Conservation (phyloP, 2,888 invertebrate genomes). For the Microdon myrmicae region DNA sequence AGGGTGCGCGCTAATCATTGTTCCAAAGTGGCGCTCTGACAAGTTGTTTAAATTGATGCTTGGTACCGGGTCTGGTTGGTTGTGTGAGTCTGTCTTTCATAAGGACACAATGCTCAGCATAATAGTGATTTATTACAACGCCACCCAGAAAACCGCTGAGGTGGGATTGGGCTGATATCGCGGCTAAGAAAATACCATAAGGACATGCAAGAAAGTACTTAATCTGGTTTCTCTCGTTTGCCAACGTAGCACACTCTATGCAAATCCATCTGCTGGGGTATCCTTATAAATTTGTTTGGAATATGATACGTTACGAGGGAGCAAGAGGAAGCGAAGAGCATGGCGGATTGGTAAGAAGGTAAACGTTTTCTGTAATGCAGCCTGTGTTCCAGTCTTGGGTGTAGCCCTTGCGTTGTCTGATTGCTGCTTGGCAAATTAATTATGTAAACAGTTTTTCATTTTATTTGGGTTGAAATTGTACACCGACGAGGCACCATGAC, state of each 20-base stretch:
- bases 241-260: conserved; percentile 53
- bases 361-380: no score
- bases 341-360: no score
- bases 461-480: conserved; percentile 49
- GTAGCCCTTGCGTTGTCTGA: conserved; percentile 40
- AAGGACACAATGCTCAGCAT: conserved; percentile 36
- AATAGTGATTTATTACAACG: conserved; percentile 47
- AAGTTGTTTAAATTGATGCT: conserved; percentile 53
- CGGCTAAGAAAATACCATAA: conserved; percentile 34
- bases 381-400: neutral
- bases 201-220: conserved; percentile 56
- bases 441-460: conserved; percentile 58
- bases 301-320: conserved; percentile 26
- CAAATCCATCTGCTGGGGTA: conserved; percentile 33
- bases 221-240: conserved; percentile 37
- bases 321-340: no score
- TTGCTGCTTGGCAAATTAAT: conserved; percentile 55
- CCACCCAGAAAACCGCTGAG: conserved; percentile 16
- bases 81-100: conserved; percentile 30
- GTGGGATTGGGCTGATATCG: neutral
- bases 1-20: conserved; percentile 37
- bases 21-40: conserved; percentile 51
- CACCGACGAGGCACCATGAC: conserved; percentile 4
- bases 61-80: conserved; percentile 26
- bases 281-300: conserved; percentile 24